Evolutionary conservation across 2,113 vertebrate genomes (phyloP), one percentile per base, ranked within the genome.

Genomic region (Paralichthys olivaceus): DNA sequence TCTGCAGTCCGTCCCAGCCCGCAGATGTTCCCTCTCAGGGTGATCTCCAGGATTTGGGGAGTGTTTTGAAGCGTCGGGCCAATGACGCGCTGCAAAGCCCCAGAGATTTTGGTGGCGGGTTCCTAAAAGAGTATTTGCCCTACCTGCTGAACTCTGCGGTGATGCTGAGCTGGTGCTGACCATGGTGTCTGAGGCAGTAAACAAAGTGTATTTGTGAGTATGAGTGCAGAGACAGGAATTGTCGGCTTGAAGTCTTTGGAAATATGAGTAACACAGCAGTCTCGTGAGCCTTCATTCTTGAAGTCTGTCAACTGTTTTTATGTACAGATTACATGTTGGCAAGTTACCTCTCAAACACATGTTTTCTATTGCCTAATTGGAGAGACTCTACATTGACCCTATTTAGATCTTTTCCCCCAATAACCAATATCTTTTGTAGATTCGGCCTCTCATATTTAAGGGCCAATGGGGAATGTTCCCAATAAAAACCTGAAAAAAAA

Each of bases 1-100:
- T 88, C 84, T 84, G 40, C 77, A 66, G 62, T 40, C 81, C 11
- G 58, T 74, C 57, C 69, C 79, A 60, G 72, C 72, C 64, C 70
- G 60, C 92, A 93, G 87, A 90, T 90, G 90, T 90, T 91, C 86
- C 70, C 84, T 87, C 86, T 93, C 84, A 91, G 80, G 59, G 76
- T 88, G 90, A 92, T 84, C 86, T 83, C 77, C 61, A 72, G 88
- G 88, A 87, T 93, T 91, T 86, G 67, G 54, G 72, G 37, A 84
- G 64, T 82, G 81, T 87, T 92, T 91, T 89, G 88, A 90, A 89
- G 85, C 28, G 25, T 59, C n/a, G 80, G 70, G 75, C 79, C 83
- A 83, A 88, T 73, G 78, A 87, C 83, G 84, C 78, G 43, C 73
- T 79, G 71, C 69, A 92, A 92, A 93, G 75, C 84, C 85, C 54